Conservation (phyloP, 92 coral and sea anemone genomes). For the Zoanthus solanderi region DNA sequence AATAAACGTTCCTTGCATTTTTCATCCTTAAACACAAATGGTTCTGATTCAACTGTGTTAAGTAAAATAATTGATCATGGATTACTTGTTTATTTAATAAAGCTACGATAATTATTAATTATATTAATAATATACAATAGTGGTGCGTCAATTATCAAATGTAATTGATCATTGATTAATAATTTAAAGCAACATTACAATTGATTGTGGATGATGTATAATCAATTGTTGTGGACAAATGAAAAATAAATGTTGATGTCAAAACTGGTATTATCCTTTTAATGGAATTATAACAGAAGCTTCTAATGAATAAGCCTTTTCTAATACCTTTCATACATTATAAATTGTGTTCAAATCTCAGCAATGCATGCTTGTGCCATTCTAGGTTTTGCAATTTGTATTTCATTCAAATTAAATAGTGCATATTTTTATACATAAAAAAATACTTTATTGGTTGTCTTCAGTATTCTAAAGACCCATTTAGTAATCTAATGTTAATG, state of each 20-base stretch:
- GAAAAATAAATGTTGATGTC: background rate
- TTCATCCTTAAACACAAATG: slow-evolving; percentile 27
- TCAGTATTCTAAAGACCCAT: background rate
- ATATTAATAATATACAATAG: background rate
- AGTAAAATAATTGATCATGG: background rate
- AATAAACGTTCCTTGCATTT: background rate
- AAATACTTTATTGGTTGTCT: background rate
- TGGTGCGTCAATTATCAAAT: background rate
- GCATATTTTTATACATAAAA: background rate
- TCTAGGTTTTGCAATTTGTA: background rate
- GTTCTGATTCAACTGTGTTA: background rate
- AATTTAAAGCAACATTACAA: background rate
- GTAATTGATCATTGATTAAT: background rate
- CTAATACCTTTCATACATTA: background rate
- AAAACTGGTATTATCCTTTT: background rate
- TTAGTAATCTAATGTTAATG: background rate
- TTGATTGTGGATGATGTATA: background rate
- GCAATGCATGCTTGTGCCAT: background rate
- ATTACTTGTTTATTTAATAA: background rate
- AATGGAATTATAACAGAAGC: background rate
- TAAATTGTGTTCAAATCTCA: background rate
- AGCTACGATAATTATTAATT: background rate
- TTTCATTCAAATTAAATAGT: background rate
- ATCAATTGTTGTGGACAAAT: background rate
- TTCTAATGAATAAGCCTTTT: background rate